These are phyloP conservation scores for Drosophila lacteicornis DNA, from an alignment of 1,140 invertebrate genomes.

Conservation along the genomic window DNA sequence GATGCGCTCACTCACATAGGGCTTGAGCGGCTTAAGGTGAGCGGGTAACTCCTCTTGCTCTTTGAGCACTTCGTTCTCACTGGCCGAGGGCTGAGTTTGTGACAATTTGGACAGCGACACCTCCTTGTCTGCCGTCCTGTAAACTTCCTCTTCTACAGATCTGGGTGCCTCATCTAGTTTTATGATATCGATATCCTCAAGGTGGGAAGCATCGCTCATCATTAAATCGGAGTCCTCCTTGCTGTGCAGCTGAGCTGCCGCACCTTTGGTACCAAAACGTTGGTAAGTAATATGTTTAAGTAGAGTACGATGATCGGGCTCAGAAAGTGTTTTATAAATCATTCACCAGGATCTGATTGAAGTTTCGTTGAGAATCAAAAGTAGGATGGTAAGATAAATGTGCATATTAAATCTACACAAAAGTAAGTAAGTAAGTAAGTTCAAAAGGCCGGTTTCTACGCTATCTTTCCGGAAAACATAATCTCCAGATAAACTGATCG, in stretches of 20 bases:
- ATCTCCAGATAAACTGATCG: too few relatives aligned
- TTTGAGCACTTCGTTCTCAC: constrained; percentile 70
- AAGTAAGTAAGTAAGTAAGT: too few relatives aligned
- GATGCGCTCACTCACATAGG: constrained; percentile 68
- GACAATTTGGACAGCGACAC: neutral
- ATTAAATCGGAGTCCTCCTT: constrained; percentile 53
- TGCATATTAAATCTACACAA: too few relatives aligned
- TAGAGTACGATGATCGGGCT: constrained; percentile 5
- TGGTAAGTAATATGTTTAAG: constrained; percentile 3
- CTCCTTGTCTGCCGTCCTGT: constrained; percentile 48
- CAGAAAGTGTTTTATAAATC: constrained; percentile 1
- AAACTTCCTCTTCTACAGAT: constrained; percentile 59
- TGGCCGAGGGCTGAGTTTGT: constrained; percentile 11
- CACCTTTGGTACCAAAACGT: constrained; percentile 20
- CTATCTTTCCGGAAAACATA: too few relatives aligned
- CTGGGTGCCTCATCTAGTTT: constrained; percentile 62
- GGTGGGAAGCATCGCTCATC: constrained; percentile 69
- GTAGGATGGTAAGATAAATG: neutral
- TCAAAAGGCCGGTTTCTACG: too few relatives aligned
- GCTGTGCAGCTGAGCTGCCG: neutral
- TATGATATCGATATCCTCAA: constrained; percentile 78
- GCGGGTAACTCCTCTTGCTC: constrained; percentile 16
- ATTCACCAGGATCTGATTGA: neutral
- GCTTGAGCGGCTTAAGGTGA: constrained; percentile 55
- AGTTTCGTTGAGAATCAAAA: too few relatives aligned